phyloP scores from a whole-genome alignment of 2,888 invertebrate species.

The Macaria notata region DNA sequence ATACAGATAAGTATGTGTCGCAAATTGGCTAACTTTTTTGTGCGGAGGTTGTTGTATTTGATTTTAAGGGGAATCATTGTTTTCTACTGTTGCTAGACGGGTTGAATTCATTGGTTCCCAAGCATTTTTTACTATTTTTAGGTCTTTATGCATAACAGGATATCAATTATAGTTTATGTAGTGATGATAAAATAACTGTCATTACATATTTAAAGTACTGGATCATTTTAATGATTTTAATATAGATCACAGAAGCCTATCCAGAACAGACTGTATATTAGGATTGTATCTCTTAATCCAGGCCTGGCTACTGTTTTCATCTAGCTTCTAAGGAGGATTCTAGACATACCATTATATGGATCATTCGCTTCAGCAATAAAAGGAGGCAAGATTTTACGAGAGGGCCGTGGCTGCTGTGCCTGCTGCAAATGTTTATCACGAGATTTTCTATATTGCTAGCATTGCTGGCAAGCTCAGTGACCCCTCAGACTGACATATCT shows the following conservation, averaged over 20 bases:
- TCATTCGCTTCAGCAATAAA: conserved; percentile 63
- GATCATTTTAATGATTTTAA: too few relatives aligned
- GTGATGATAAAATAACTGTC: too few relatives aligned
- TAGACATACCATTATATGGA: conserved; percentile 57
- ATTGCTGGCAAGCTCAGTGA: conserved; percentile 28
- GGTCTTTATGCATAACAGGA: too few relatives aligned
- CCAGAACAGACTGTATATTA: too few relatives aligned
- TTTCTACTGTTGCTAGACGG: too few relatives aligned
- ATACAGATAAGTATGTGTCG: conserved; percentile 3
- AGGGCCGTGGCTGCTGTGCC: conserved; percentile 47
- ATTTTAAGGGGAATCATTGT: too few relatives aligned
- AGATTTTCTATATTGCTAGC: conserved; percentile 50
- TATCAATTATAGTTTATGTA: too few relatives aligned
- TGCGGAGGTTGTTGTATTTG: too few relatives aligned
- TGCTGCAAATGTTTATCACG: conserved; percentile 51
- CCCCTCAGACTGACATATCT: conserved; percentile 5
- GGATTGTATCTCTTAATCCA: neutral
- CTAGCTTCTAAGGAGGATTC: conserved; percentile 32
- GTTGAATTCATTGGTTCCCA: too few relatives aligned
- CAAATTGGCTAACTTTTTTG: neutral
- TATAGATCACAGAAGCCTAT: too few relatives aligned
- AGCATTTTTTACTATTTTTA: too few relatives aligned
- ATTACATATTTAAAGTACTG: too few relatives aligned
- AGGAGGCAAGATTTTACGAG: conserved; percentile 66
- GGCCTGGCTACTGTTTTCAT: neutral